Conservation (phyloP, 1,140 invertebrate species). For the Penaeus vannamei region DNA sequence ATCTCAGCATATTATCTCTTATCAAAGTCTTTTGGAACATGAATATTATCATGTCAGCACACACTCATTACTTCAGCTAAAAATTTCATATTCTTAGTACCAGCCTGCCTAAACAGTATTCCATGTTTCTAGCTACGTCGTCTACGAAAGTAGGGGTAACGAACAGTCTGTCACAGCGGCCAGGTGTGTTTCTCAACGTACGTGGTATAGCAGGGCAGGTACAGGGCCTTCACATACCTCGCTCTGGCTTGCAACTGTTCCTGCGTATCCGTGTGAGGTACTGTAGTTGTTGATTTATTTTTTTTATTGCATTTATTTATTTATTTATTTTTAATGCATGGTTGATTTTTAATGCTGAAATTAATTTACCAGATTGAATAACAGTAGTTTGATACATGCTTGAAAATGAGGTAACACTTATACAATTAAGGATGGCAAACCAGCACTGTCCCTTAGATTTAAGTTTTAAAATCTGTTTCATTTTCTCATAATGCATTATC, state of each 20-base stretch:
- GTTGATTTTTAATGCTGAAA: neutral
- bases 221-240: conserved; percentile 57
- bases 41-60: too few relatives aligned
- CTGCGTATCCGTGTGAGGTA: conserved; percentile 54
- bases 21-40: too few relatives aligned
- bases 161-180: conserved; percentile 31
- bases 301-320: neutral
- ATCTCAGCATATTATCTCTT: too few relatives aligned
- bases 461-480: too few relatives aligned
- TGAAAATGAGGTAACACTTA: too few relatives aligned
- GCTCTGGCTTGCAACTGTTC: conserved; percentile 59
- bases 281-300: neutral
- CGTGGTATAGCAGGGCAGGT: conserved; percentile 48
- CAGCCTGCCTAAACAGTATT: neutral
- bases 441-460: too few relatives aligned
- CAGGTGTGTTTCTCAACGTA: conserved; percentile 69
- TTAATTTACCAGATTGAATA: neutral
- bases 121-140: conserved; percentile 45
- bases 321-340: neutral
- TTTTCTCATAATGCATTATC: too few relatives aligned
- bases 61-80: neutral
- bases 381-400: too few relatives aligned
- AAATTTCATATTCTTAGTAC: neutral
- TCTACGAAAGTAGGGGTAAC: conserved; percentile 48
- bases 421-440: too few relatives aligned